Conservation (phyloP, 1,140 invertebrate species). For the Pogonus chalceus region DNA sequence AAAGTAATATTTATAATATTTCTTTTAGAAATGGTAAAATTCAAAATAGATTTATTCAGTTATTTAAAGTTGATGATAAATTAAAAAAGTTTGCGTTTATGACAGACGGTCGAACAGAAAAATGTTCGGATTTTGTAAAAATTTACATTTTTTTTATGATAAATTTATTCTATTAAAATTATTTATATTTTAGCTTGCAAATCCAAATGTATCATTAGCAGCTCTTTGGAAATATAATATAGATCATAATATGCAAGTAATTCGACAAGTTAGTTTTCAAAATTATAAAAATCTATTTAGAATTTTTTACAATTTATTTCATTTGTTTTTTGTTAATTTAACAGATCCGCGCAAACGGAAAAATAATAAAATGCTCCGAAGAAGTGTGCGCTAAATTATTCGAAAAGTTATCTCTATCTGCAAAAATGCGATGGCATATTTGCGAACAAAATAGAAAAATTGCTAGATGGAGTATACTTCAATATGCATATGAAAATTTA, state of each 20-base stretch:
- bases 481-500: conserved; percentile 18
- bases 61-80: conserved; percentile 37
- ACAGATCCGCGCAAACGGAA: conserved; percentile 19
- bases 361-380: conserved; percentile 10
- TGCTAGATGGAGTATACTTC: conserved; percentile 18
- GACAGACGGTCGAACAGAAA: conserved; percentile 39
- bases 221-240: conserved; percentile 39
- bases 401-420: conserved; percentile 9
- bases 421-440: conserved; percentile 18
- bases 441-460: conserved; percentile 15
- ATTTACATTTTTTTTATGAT: not conserved
- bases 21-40: conserved; percentile 36
- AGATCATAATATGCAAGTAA: conserved; percentile 28
- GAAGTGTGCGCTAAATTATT: conserved; percentile 14
- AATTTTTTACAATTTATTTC: not conserved
- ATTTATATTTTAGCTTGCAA: conserved; percentile 30
- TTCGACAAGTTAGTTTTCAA: conserved; percentile 34
- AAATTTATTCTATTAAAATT: conserved; percentile 1
- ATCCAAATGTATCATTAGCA: conserved; percentile 38
- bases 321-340: not conserved
- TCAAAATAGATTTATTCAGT: conserved; percentile 36
- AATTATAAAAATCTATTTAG: too few species aligned
- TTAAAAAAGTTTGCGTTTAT: conserved; percentile 42
- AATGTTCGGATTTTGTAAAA: conserved; percentile 40
- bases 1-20: conserved; percentile 2